phyloP scores from a whole-genome alignment of 1,140 invertebrate species.

The Panulirus ornatus region DNA sequence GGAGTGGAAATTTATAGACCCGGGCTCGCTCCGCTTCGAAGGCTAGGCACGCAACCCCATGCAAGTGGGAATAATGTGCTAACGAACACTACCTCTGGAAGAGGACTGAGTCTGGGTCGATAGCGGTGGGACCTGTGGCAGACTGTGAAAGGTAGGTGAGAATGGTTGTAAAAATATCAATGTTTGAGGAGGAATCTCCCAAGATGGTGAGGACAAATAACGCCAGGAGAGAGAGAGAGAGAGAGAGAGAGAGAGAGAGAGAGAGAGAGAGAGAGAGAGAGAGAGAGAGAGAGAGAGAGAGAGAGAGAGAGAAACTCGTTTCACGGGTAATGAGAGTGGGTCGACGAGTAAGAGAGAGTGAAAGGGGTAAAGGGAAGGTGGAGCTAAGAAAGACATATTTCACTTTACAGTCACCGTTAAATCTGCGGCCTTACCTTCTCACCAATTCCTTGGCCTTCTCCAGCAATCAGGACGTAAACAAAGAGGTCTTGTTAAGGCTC shows the following conservation, averaged over 20 bases:
- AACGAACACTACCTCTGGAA: too few species aligned
- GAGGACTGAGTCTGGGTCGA: too few species aligned
- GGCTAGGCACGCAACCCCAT: too few species aligned
- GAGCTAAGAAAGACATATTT: neutral
- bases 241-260: neutral
- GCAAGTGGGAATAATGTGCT: too few species aligned
- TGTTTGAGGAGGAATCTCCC: neutral
- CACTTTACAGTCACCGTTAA: too few species aligned
- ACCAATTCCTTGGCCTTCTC: too few species aligned
- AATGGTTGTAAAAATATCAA: neutral
- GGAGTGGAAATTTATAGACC: too few species aligned
- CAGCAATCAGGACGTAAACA: neutral
- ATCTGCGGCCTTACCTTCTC: too few species aligned
- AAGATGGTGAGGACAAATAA: neutral
- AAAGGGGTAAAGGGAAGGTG: neutral
- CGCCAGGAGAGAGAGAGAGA: neutral
- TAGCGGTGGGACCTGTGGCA: too few species aligned
- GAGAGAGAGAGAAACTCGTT: neutral
- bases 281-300: neutral
- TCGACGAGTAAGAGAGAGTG: neutral
- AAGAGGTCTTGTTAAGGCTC: too few species aligned
- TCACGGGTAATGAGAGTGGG: neutral
- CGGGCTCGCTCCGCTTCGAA: too few species aligned
- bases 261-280: neutral
- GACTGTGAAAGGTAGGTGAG: neutral